A percentile compares a stretch with the other conserved stretches of the same genome.
phyloP scores from a whole-genome alignment of 2,888 invertebrate genomes.

The Pogonocherus hispidulus region DNA sequence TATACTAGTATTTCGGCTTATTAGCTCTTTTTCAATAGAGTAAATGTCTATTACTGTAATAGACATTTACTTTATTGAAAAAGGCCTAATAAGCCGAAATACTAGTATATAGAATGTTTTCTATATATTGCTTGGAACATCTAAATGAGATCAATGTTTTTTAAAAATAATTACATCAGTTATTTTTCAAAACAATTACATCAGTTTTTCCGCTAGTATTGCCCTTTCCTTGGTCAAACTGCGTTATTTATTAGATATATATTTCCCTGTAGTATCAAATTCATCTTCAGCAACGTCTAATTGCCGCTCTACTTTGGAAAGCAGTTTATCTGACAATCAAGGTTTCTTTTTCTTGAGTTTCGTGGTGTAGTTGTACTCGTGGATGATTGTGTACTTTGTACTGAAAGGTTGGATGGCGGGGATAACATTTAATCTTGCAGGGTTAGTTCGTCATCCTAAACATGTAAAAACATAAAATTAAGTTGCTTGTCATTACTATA shows the following conservation, averaged over 20 bases:
- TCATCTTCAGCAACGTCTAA: background rate
- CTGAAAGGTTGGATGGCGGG: slow-evolving; percentile 2
- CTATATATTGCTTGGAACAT: no score
- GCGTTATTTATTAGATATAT: background rate
- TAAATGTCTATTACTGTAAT: no score
- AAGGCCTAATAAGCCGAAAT: no score
- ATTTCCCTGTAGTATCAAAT: background rate
- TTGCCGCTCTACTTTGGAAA: background rate
- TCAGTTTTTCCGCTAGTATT: background rate
- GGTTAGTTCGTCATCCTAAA: background rate
- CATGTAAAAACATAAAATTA: background rate
- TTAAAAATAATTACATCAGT: no score
- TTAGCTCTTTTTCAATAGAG: no score
- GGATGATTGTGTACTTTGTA: background rate
- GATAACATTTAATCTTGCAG: background rate
- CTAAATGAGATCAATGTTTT: no score
- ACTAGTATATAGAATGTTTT: no score
- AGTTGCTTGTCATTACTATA: background rate
- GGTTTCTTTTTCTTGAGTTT: background rate
- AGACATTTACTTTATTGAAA: no score
- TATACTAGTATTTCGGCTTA: no score
- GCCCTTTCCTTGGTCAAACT: background rate
- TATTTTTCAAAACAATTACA: no score
- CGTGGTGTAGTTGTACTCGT: slow-evolving; percentile 2
- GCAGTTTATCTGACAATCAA: background rate